Conservation (phyloP, 2,888 invertebrate genomes). For the Anticlea derivata region DNA sequence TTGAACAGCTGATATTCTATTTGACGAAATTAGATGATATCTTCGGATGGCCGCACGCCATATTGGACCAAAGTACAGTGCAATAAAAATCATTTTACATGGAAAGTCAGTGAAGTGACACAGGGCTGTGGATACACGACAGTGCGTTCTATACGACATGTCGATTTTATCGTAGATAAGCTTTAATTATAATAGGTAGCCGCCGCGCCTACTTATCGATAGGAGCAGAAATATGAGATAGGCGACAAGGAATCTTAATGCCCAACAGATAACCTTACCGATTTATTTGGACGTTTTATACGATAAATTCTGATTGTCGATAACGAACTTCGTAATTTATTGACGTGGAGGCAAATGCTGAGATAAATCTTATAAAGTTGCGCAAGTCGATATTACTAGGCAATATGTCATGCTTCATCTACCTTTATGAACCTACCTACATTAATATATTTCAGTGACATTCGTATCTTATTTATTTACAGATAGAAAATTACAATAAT, state of each 20-base stretch:
- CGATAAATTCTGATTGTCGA: constrained; percentile 44
- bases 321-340: constrained; percentile 39
- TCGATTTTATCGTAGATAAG: constrained; percentile 64
- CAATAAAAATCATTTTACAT: constrained; percentile 6
- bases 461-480: too few species aligned
- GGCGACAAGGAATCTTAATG: constrained; percentile 60
- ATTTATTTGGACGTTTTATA: constrained; percentile 54
- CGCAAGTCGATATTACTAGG: constrained; percentile 9
- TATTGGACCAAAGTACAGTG: not conserved
- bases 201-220: constrained; percentile 57
- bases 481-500: too few species aligned
- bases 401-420: constrained; percentile 9
- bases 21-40: not conserved
- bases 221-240: constrained; percentile 55
- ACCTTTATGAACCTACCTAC: too few species aligned
- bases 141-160: constrained; percentile 42
- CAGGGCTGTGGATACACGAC: constrained; percentile 1
- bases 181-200: constrained; percentile 68
- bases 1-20: not conserved
- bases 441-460: too few species aligned
- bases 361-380: constrained; percentile 23
- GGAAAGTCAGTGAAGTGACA: constrained; percentile 8
- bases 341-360: constrained; percentile 24
- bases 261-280: constrained; percentile 49
- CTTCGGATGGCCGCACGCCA: not conserved